Evolutionary conservation across 2,888 invertebrate genomes (phyloP).

Genomic region (Papilio protenor): DNA sequence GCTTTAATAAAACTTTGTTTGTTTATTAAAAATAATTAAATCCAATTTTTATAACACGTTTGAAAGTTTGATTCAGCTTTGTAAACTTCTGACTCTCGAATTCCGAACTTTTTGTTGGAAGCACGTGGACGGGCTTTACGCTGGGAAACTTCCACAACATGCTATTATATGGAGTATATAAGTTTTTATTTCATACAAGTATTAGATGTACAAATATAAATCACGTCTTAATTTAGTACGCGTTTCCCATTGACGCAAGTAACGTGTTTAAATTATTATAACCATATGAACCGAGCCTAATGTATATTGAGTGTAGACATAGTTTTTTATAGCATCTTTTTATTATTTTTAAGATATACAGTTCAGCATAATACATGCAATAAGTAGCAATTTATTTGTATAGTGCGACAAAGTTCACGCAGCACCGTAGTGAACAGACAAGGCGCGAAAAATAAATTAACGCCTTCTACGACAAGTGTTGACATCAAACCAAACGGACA

Average conservation of each 20-base stretch:
- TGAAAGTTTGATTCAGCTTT: not conserved
- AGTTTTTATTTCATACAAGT: not conserved
- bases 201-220: not conserved
- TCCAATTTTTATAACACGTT: not conserved
- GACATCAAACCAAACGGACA: slow-evolving; percentile 21
- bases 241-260: slow-evolving; percentile 5
- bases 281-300: not conserved
- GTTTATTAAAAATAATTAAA: not conserved
- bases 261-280: not conserved
- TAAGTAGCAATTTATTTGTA: slow-evolving; percentile 4
- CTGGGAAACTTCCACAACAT: not conserved
- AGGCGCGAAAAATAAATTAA: slow-evolving; percentile 44
- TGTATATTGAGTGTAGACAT: not conserved
- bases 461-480: slow-evolving; percentile 37
- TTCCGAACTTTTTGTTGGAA: slow-evolving; percentile 10
- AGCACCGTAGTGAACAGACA: slow-evolving; percentile 25
- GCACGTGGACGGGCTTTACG: slow-evolving; percentile 4
- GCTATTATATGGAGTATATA: not conserved
- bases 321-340: not conserved
- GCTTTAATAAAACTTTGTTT: not conserved
- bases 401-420: not conserved
- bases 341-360: not conserved
- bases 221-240: slow-evolving; percentile 1
- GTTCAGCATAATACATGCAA: not conserved
- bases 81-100: slow-evolving; percentile 2